These are phyloP conservation scores for Hippolais icterina DNA, from an alignment of 2,113 vertebrate genomes.

Conservation along the genomic window DNA sequence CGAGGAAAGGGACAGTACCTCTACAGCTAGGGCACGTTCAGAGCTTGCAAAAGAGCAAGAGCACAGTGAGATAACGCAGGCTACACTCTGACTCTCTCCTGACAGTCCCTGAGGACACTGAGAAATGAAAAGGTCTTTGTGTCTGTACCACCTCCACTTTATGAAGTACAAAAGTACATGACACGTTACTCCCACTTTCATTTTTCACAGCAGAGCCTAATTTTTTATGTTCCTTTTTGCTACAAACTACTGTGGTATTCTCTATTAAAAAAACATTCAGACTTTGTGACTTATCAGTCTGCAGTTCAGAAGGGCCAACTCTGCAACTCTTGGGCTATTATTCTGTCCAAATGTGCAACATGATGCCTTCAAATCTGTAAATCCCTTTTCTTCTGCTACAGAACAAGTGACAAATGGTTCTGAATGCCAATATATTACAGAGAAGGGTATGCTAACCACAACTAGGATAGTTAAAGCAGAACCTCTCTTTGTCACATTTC, in stretches of 20 bases:
- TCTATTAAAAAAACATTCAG: background rate
- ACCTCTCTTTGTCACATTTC: background rate
- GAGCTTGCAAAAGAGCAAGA: background rate
- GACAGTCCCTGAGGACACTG: slow-evolving; percentile 20
- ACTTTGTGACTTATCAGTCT: background rate
- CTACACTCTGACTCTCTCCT: background rate
- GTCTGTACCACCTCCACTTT: slow-evolving; percentile 31
- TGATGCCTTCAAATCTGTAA: background rate
- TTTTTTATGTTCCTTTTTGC: background rate
- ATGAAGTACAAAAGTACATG: background rate
- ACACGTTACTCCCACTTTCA: slow-evolving; percentile 17
- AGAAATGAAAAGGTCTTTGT: slow-evolving; percentile 46
- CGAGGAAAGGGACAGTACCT: background rate
- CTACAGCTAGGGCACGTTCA: background rate
- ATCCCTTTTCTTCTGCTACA: background rate
- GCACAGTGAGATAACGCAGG: background rate
- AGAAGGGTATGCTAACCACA: background rate
- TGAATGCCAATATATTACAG: background rate
- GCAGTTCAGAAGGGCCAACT: background rate
- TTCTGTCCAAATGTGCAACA: background rate
- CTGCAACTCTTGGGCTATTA: background rate
- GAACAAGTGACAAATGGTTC: background rate
- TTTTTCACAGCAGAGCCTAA: background rate
- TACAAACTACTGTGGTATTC: background rate
- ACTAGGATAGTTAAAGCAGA: background rate